Evolutionary conservation across 2,888 invertebrate genomes (phyloP), one percentile per base, ranked within the genome.

Genomic region (Steinernema scapterisci): DNA sequence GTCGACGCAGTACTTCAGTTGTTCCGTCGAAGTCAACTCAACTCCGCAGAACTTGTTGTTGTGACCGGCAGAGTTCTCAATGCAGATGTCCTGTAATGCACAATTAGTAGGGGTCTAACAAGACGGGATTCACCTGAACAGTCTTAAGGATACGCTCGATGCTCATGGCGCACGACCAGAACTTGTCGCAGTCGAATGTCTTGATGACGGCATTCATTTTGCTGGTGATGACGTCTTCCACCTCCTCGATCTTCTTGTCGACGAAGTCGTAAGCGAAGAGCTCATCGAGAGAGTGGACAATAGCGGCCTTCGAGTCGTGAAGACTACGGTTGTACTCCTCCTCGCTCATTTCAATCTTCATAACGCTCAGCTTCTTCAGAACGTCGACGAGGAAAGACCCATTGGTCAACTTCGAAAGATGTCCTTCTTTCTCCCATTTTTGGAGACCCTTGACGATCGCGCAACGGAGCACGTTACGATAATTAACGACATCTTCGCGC

Each of bases 1-100:
- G 38, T 85, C 83, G 19, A 80, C 73, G 54, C 83, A 77, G 51
- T 81, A 80, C 74, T 83, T 83, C 38, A 86, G 70, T 76, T 83
- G 83, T 71, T 85, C 84, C 21, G 82, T 82, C 6, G 83, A 83
- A 7, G 79, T 80, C 71, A 86, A 73, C 73, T 88, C 87, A 16
- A 88, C 73, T 16, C 81, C 83, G 51, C 81, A 81, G 79, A 82
- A 83, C 56, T 81, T 80, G 63, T 80, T 78, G 74, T 83, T 78
- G 77, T 88, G 85, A 27, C 85, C 84, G 71, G 86, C 83, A 11
- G 86, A 85, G 79, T 88, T 88, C 78, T 87, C 87, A 51, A 85
- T 80, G 77, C 83, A 84, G 54, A 87, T 83, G 75, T 87, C 87
- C 81, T 86, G 81, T 31, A 81, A 70, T 2, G 13, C 23, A 16